Evolutionary conservation across 2,888 invertebrate species (phyloP), one percentile per base, ranked within the genome.

Genomic region (Drosophila tanythrix): DNA sequence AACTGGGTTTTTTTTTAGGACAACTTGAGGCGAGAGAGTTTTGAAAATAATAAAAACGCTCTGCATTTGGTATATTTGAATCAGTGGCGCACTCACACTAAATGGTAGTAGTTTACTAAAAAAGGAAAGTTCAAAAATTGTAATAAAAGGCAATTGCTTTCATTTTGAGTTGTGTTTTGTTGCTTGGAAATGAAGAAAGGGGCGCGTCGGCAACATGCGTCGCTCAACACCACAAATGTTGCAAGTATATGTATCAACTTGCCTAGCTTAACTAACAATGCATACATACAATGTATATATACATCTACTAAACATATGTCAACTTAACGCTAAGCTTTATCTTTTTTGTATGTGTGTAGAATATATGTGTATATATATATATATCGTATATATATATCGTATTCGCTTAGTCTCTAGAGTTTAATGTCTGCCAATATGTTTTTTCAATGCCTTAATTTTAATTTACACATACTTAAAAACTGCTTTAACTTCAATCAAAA

Each of bases 391-490:
- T 63, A 48, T 80, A 67, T 83, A 82, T 84, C 78, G 85, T 82
- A 67, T 63, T 70, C 64, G 31, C 80, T 75, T 74, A 70, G 50
- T 50, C 59, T 63, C 66, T 87, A 77, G 57, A 50, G 81, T 69
- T 81, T 83, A 87, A 38, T 8, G 55, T 67, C 51, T 70, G 85
- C 65, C 85, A 78, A 82, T 88, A 74, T 67, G 66, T 60, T 27
- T 27, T 18, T 27, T 25, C 13, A 10, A 84, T 81, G 70, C 58
- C 68, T 73, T 76, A 82, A 63, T 57, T 57, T 89, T 69, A 70
- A 74, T 88, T 82, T 67, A 83, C 81, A 83, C 81, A 69, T 64
- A 61, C 36, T 63, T 65, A 60, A 38, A 56, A 58, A 63, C 70
- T 62, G 58, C 27, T 59, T 58, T n/a, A 62, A 65, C 62, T 80